Conservation (phyloP, 2,113 vertebrate species). For the Prionailurus viverrinus region DNA sequence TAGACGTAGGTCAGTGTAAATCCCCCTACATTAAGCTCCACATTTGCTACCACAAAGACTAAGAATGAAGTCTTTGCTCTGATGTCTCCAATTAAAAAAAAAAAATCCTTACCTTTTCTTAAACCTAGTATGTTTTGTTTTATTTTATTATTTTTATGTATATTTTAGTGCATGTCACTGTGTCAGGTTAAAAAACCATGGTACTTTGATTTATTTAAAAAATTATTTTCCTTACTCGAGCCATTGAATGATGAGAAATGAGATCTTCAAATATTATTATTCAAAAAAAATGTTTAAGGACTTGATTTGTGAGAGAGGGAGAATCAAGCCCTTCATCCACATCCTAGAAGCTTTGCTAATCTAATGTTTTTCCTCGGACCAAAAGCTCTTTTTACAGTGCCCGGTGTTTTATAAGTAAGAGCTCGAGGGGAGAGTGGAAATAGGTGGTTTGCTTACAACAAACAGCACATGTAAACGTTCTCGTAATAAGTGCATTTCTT, state of each 20-base stretch:
- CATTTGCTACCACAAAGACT: neutral
- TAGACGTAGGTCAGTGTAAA: neutral
- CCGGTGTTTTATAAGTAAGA: neutral
- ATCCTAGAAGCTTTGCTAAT: neutral
- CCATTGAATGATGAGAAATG: conserved; percentile 13
- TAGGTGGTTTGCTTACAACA: conserved; percentile 2
- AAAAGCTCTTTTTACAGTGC: neutral
- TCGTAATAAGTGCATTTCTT: neutral
- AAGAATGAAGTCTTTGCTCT: neutral
- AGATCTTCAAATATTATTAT: conserved; percentile 51
- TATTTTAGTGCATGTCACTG: neutral
- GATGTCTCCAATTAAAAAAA: neutral
- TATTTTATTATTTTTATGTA: neutral
- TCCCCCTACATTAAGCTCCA: neutral
- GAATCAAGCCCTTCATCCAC: neutral
- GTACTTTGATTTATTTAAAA: conserved; percentile 46
- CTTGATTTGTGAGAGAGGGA: neutral
- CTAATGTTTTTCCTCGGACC: neutral
- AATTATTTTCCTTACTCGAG: conserved; percentile 9
- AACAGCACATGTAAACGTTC: conserved; percentile 24
- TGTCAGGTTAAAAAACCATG: conserved; percentile 3
- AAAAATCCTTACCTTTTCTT: neutral
- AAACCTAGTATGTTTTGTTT: neutral
- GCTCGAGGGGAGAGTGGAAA: neutral
- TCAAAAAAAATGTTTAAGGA: neutral